Base-by-base conservation (phyloP, 1,140 invertebrate genomes). In the Bombus terrestris region DNA sequence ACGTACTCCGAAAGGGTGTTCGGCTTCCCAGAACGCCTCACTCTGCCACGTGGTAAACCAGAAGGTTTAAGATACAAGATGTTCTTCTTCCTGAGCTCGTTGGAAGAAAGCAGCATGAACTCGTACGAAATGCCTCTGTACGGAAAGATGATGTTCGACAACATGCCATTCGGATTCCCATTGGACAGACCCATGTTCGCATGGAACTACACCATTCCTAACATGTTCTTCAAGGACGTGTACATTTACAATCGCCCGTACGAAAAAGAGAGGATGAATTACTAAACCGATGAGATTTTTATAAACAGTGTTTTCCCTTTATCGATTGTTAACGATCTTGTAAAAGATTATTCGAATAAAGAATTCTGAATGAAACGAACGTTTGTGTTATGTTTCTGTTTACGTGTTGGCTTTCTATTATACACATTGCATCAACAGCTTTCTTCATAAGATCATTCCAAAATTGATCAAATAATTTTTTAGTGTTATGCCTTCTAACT, bases 111-210 rank as follows among this genome's bases (percentile, higher is more conserved):
- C 81, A 91, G 92, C 47, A 22, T 86, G 0, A 84, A 68, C 28
- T 69, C 53, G n/a, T 88, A 87, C 64, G 91, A 94, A 9, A 69
- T 93, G 59, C 93, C 94, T 0, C 72, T 91, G 10, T 93, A 92
- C 81, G 94, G 93, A 39, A 93, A 93, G 76, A 88, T 82, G 41
- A 88, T 89, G 35, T 91, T 93, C 68, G 96, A 97, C 88, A 95
- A 95, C 64, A 96, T 95, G 89, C 96, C 97, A 68, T 95, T 97
- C 90, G 97, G 96, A 53, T 97, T 96, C 94, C 97, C 97, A 73
- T 96, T 97, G 89, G 97, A 98, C 90, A 96, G 95, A 91, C 95
- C 95, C 22, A 91, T 94, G 84, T 68, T 90, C 18, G 81, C 92
- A 41, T 94, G 92, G 87, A 92, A 93, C 91, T 91, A 89, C 85